A percentile compares a stretch with the other conserved stretches of the same genome.
Evolutionary conservation across 2,113 vertebrate species (phyloP).

Genomic region (Psittacus erithacus): DNA sequence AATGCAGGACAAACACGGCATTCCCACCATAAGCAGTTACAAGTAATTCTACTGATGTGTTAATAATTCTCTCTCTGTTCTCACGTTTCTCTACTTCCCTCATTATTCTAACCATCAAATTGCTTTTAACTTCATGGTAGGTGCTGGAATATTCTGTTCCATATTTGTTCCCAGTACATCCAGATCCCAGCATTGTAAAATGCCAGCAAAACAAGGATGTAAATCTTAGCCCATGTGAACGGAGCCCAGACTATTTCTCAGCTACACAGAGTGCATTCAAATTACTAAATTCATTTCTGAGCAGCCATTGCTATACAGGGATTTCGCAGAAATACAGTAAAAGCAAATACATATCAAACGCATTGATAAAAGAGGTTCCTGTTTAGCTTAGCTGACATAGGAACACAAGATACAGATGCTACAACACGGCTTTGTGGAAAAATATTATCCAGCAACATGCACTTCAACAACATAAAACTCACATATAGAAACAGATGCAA

Average conservation of each 20-base stretch:
- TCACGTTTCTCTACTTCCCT: background rate
- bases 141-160: background rate
- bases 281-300: background rate
- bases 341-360: background rate
- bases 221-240: background rate
- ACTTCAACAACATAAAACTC: background rate
- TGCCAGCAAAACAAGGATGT: background rate
- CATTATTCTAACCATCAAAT: background rate
- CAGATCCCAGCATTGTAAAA: background rate
- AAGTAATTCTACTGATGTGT: background rate
- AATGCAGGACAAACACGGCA: background rate
- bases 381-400: background rate
- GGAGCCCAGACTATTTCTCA: background rate
- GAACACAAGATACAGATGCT: background rate
- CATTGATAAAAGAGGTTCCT: background rate
- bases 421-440: background rate
- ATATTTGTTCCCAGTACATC: background rate
- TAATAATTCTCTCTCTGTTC: background rate
- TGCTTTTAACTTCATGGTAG: background rate
- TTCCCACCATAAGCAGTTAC: background rate
- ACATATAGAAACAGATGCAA: background rate
- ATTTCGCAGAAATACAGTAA: background rate
- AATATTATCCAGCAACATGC: background rate
- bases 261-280: background rate
- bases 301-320: background rate